Evolutionary conservation across 2,113 vertebrate species (phyloP), one percentile per base, ranked within the genome.

Genomic region (Vireo altiloquus): DNA sequence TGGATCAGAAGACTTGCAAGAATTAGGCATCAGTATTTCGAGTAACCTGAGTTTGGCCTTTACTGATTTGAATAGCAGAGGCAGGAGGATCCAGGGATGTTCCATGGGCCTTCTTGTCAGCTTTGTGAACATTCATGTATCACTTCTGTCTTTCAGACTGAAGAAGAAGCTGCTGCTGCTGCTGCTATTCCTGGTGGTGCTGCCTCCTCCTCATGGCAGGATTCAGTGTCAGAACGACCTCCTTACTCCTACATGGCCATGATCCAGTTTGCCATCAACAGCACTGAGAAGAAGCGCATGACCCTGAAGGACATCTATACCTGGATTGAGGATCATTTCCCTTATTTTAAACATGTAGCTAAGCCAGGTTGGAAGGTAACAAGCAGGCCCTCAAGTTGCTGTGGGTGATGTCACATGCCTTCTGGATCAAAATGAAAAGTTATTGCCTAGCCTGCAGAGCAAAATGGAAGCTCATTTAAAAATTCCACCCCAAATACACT

Each of bases 261-360:
- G 99, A 99, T 99, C 93, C 99, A 99, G 83, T 99, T 99, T 76
- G 99, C 99, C 15, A 99, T 99, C 97, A 99, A 99, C 97, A 99
- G 99, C 92, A 98, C 98, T 2, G 98, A 98, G 72, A 98, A 96
- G 93, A 98, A 98, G 92, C 98, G 97, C 90, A 99, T 99, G 99
- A 99, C 99, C 9, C 95, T 99, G 88, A 99, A 99, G 70, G 99
- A 99, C 92, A 99, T 99, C 97, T 99, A 99, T 59, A 98, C 97
- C 33, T 99, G 99, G 99, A 99, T 99, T 17, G 99, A 99, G 97
- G 97, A 99, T 63, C 98, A 99, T 76, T 99, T 99, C 81, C 99
- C 99, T 0, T 99, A 99, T 91, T 99, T 99, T 96, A 98, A 98
- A 95, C 97, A 99, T 10, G 98, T 99, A 50, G 99, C 98, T 93